Percentiles rank a stretch among this genome's conserved stretches.
Evolutionary conservation across 37 sponge, comb jelly and placozoan species (phyloP).

Genomic region (Chondrosia reniformis): DNA sequence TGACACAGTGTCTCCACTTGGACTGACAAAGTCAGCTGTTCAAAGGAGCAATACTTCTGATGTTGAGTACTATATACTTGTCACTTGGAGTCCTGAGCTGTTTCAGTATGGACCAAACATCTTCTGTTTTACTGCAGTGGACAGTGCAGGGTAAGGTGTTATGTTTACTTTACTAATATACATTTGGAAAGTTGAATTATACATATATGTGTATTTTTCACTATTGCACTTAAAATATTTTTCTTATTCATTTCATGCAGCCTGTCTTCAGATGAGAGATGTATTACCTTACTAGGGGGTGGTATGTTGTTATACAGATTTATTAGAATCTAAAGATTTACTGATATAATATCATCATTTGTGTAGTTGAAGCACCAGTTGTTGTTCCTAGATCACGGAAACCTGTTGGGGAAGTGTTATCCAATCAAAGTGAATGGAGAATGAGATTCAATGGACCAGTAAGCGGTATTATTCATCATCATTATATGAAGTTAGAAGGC

Average conservation of each 20-base stretch:
- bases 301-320: neutral
- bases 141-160: conserved; percentile 2
- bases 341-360: neutral
- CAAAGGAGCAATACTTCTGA: neutral
- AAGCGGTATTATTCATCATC: neutral
- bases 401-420: neutral
- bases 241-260: neutral
- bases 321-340: neutral
- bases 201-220: neutral
- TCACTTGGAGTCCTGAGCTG: conserved; percentile 29
- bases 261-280: neutral
- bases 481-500: neutral
- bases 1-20: conserved; percentile 23
- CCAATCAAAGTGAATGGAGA: neutral
- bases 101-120: conserved; percentile 21
- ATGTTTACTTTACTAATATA: neutral
- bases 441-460: neutral
- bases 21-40: conserved; percentile 11
- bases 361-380: conserved; percentile 6
- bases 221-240: neutral
- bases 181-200: neutral
- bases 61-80: neutral
- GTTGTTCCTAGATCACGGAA: neutral
- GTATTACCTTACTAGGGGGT: conserved; percentile 24
- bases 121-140: conserved; percentile 32